phyloP scores from a whole-genome alignment of 2,888 invertebrate species.

The Thysanoteuthis rhombus region DNA sequence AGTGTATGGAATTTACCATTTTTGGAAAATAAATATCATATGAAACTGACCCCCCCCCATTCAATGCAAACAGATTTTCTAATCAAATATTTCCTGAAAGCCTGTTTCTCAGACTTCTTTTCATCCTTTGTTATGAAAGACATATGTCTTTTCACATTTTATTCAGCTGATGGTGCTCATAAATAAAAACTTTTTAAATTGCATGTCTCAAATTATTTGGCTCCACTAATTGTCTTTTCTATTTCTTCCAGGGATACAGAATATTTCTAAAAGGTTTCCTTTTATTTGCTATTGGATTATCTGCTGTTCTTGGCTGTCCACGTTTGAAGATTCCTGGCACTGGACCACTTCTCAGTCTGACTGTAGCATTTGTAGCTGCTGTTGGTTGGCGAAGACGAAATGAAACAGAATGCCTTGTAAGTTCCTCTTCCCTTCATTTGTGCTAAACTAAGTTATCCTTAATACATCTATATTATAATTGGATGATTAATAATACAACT shows the following conservation, averaged over 20 bases:
- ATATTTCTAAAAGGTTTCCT: conserved; percentile 75
- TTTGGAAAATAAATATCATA: no score
- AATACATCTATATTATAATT: no score
- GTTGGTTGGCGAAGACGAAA: conserved; percentile 65
- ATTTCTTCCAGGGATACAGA: conserved; percentile 49
- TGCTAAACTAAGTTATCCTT: no score
- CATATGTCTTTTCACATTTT: no score
- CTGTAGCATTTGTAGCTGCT: conserved; percentile 68
- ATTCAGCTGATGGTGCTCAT: no score
- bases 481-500: no score
- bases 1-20: no score
- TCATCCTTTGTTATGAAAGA: no score
- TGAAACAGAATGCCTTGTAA: not conserved
- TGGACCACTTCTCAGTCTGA: conserved; percentile 75
- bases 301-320: conserved; percentile 88
- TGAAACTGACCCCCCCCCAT: no score
- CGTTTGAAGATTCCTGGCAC: conserved; percentile 78
- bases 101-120: no score
- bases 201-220: not conserved
- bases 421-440: not conserved
- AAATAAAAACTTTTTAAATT: not conserved
- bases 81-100: no score
- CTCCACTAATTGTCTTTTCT: not conserved
- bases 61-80: no score
- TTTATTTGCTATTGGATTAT: conserved; percentile 82